These are phyloP conservation scores for Trichogramma evanescens DNA, from an alignment of 2,888 invertebrate genomes.

Conservation along the genomic window DNA sequence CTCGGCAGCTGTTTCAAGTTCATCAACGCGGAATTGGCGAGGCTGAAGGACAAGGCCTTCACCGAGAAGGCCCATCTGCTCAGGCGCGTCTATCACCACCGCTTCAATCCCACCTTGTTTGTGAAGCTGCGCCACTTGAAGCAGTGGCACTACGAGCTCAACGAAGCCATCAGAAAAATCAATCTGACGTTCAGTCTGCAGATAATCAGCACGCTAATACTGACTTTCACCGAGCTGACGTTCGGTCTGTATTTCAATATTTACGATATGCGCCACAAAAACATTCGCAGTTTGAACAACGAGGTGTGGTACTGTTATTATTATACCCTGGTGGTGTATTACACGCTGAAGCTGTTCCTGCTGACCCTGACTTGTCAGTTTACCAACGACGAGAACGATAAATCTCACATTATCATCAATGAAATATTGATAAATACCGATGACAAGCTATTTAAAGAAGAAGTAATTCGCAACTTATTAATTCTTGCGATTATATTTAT, in stretches of 20 bases:
- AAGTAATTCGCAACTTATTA: constrained; percentile 24
- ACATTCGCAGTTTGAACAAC: not conserved
- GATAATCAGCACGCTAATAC: constrained; percentile 26
- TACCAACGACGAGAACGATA: constrained; percentile 24
- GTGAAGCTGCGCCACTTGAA: constrained; percentile 29
- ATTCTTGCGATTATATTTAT: not conserved
- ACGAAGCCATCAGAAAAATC: constrained; percentile 26
- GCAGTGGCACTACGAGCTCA: constrained; percentile 31
- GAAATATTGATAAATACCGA: constrained; percentile 28
- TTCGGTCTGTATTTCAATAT: constrained; percentile 36
- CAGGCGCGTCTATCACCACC: constrained; percentile 34
- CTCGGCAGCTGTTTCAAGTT: constrained; percentile 29
- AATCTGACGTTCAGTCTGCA: constrained; percentile 32
- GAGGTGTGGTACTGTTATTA: constrained; percentile 29
- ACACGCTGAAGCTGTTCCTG: constrained; percentile 20
- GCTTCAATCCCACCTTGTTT: constrained; percentile 30
- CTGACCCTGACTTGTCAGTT: constrained; percentile 28
- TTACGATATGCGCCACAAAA: not conserved
- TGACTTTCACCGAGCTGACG: constrained; percentile 33
- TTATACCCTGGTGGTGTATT: constrained; percentile 24
- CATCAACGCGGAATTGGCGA: constrained; percentile 28
- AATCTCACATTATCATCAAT: constrained; percentile 28
- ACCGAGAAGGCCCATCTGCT: constrained; percentile 34
- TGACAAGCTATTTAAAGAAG: constrained; percentile 29
- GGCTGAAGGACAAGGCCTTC: constrained; percentile 24